phyloP scores from a whole-genome alignment of 1,140 invertebrate genomes.

The Lithobius niger region DNA sequence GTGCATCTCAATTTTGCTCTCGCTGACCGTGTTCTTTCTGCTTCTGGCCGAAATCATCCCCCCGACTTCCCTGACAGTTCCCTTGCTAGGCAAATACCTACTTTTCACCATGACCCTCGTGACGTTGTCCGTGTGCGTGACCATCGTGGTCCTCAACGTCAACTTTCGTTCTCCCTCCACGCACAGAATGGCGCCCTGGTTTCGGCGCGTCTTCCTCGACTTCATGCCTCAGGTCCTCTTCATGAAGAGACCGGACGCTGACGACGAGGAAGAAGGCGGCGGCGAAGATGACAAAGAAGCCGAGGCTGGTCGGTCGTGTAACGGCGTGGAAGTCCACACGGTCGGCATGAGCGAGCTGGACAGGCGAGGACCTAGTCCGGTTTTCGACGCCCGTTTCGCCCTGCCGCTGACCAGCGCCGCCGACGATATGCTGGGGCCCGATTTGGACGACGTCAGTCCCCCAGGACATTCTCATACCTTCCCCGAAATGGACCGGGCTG shows the following conservation, averaged over 20 bases:
- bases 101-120: slow-evolving; percentile 98
- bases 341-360: neutral
- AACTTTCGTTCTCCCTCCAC: slow-evolving; percentile 98
- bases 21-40: slow-evolving; percentile 98
- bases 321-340: neutral
- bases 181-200: slow-evolving; percentile 90
- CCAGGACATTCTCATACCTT: slow-evolving; percentile 52
- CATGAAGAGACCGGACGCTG: slow-evolving; percentile 65
- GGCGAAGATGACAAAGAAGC: slow-evolving; percentile 16
- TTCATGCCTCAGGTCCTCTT: slow-evolving; percentile 64
- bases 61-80: slow-evolving; percentile 90
- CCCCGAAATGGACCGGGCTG: slow-evolving; percentile 81
- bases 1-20: slow-evolving; percentile 95
- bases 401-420: neutral
- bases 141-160: slow-evolving; percentile 96
- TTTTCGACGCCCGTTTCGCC: neutral
- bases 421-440: slow-evolving; percentile 3
- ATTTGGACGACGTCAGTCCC: slow-evolving; percentile 13
- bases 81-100: slow-evolving; percentile 93
- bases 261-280: slow-evolving; percentile 17
- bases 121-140: slow-evolving; percentile 88
- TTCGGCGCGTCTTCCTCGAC: slow-evolving; percentile 73
- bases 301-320: neutral
- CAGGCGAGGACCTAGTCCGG: neutral
- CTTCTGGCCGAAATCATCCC: slow-evolving; percentile 97